Percentiles rank a stretch among this genome's conserved stretches.
Conservation (phyloP, 2,113 vertebrate species). For the Ptychochromis oligacanthus region DNA sequence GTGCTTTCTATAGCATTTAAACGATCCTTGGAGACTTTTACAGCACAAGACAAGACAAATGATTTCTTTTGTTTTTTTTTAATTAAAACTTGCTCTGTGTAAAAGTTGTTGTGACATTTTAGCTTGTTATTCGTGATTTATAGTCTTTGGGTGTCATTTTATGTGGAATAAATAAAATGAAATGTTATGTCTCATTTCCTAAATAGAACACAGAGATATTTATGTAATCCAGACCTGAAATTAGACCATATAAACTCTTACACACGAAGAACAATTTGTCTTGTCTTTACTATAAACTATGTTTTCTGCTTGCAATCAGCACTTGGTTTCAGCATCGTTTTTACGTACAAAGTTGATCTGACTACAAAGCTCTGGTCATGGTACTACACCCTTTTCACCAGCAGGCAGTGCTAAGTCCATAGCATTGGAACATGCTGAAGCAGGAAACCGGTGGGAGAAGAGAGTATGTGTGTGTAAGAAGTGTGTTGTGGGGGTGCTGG, state of each 20-base stretch:
- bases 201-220: not conserved
- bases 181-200: not conserved
- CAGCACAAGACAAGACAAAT: not conserved
- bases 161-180: not conserved
- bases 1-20: not conserved
- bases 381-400: conserved; percentile 62
- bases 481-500: conserved; percentile 21
- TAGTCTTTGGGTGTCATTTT: not conserved
- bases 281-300: conserved; percentile 22
- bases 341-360: not conserved
- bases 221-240: conserved; percentile 4
- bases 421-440: conserved; percentile 26
- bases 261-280: conserved; percentile 28
- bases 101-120: not conserved
- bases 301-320: conserved; percentile 38
- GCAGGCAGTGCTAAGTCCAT: conserved; percentile 77
- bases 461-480: conserved; percentile 7
- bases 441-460: not conserved
- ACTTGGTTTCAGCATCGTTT: conserved; percentile 14
- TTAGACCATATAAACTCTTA: conserved; percentile 34
- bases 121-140: not conserved
- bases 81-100: not conserved
- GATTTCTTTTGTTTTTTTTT: not conserved
- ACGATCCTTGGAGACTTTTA: not conserved
- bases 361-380: not conserved